Base-by-base conservation (phyloP, 2,113 vertebrate species). In the Tupaia tana region DNA sequence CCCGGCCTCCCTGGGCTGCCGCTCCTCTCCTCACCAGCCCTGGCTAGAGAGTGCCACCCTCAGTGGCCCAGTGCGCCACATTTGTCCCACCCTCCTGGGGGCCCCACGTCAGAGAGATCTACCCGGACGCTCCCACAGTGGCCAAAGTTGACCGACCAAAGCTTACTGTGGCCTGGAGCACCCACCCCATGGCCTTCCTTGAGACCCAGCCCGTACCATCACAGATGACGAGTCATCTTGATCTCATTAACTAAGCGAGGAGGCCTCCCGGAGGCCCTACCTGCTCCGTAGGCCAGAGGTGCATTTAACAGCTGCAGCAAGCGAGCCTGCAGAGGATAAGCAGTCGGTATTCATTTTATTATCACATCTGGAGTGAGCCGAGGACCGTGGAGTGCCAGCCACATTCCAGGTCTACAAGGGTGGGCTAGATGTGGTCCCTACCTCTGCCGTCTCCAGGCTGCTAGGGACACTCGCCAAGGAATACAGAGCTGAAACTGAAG, bases 1-100 rank as follows among this genome's bases (percentile, higher is more conserved):
- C 20, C 22, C 2, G 9, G 31, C n/a, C 43, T 75, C 61, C 3
- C 25, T 3, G 1, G 5, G 12, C 58, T 5, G 0, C 14, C 1
- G 12, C n/a, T 54, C 31, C 58, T 94, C 29, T 52, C 70, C 16
- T 71, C 22, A 52, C 31, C 13, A 16, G 34, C 70, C 12, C 79
- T 15, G 22, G 4, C 54, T 83, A 43, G 58, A 69, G 43, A 66
- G 19, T 9, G 19, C 82, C 20, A 18, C 25, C 29, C 67, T 43
- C 63, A 31, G 22, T 27, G 84, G 19, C 59, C 54, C 13, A 1
- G 7, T 22, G 74, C 29, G 67, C 22, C 24, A 52, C 0, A 0
- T 59, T 22, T 27, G 54, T 52, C 63, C 74, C 34, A 1, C 29
- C 84, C 20, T 90, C 63, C 63, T 16, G 73, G 9, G 87, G 69